Base-by-base conservation (phyloP, 2,888 invertebrate genomes). In the Myathropa florea region DNA sequence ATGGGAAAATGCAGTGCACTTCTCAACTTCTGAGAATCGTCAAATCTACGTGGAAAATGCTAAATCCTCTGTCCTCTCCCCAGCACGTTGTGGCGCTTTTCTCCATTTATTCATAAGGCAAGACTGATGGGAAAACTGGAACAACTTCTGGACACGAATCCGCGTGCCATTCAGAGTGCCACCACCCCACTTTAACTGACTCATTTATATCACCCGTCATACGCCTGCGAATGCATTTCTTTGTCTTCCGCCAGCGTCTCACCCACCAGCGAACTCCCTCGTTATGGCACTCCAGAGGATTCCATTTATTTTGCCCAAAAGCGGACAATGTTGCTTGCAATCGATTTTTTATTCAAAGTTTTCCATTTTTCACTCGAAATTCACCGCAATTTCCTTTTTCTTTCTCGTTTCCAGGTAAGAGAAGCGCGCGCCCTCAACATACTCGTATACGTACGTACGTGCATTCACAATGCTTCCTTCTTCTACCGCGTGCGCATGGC, bases 331-430 rank as follows among this genome's bases (percentile, higher is more conserved):
- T 85, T 81, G 61, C 76, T 53, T 63, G 63, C 53, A 60, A 82
- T 82, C 64, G 65, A 72, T 82, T 82, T 85, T 67, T 75, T 79
- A 86, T 83, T 83, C 78, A 78, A 82, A 86, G 36, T 70, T 86
- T 71, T 57, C 73, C 73, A 83, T 86, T 82, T 85, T 85, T 85
- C 85, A 85, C 70, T 77, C 39, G 64, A 85, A 82, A 77, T 82
- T 72, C 82, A 81, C 24, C 55, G 72, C 61, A 67, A 77, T 81
- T 76, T 81, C 76, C 23, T 46, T 61, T 53, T 59, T 24, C 36
- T 68, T 55, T 73, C 60, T 70, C 70, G 10, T 85, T 85, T 26
- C 39, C 73, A 86, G 86, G 86, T 86, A 86, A 86, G 83, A 59
- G 33, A 67, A 55, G 28, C 30, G 18, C 26, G 26, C 55, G 23